Percentiles rank a stretch among this genome's conserved stretches.
Conservation (phyloP, 2,113 vertebrate genomes). For the Chamaetylas fuelleborni region DNA sequence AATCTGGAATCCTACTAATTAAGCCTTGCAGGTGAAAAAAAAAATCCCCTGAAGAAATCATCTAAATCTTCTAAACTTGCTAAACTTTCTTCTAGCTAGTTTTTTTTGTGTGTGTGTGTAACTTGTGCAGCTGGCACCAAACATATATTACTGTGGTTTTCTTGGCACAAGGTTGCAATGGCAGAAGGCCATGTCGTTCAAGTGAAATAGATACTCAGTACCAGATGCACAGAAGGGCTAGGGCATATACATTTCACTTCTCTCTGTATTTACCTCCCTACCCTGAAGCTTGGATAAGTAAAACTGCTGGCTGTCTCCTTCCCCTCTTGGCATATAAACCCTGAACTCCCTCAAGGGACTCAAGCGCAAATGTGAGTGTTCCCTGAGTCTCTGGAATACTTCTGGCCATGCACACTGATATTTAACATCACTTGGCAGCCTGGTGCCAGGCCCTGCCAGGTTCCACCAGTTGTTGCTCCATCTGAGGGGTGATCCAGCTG, state of each 20-base stretch:
- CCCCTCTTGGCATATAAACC: neutral
- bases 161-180: neutral
- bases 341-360: neutral
- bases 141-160: neutral
- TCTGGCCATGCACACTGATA: neutral
- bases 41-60: neutral
- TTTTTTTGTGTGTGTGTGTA: neutral
- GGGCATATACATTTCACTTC: neutral
- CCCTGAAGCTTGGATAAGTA: neutral
- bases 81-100: neutral
- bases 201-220: neutral
- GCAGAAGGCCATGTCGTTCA: slow-evolving; percentile 10
- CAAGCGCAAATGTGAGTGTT: neutral
- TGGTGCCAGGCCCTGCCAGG: neutral
- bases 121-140: neutral
- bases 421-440: neutral
- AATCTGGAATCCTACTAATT: slow-evolving; percentile 23
- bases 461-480: neutral
- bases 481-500: neutral
- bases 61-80: neutral
- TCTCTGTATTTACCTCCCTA: neutral
- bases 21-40: neutral
- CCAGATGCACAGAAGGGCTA: neutral
- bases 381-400: neutral
- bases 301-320: neutral